Percentiles rank a stretch among this genome's conserved stretches.
phyloP scores from a whole-genome alignment of 35 echinoderm and acorn worm genomes.

The Lytechinus variegatus region DNA sequence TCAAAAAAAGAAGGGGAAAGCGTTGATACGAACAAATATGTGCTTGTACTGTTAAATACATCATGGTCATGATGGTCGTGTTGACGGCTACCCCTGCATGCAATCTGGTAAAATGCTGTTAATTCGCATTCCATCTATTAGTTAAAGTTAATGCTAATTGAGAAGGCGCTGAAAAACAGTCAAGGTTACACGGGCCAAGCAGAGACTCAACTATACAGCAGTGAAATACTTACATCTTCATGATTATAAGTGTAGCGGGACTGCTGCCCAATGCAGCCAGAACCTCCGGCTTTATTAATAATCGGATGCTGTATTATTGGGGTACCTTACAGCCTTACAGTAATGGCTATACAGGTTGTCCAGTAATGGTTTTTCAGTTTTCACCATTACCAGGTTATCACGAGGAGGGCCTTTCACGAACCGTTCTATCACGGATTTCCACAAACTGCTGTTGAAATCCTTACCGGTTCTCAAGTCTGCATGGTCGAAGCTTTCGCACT shows the following conservation, averaged over 20 bases:
- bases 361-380: no score
- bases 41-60: no score
- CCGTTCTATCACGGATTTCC: no score
- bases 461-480: no score
- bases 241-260: not conserved
- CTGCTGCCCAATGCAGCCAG: not conserved
- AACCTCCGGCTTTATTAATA: not conserved
- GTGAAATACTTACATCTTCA: not conserved
- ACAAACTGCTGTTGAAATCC: no score
- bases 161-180: not conserved
- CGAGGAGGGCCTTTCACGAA: no score
- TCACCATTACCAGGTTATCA: no score
- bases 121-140: not conserved
- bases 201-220: not conserved
- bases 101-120: not conserved
- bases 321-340: not conserved
- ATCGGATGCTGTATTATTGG: not conserved
- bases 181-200: not conserved
- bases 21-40: not conserved
- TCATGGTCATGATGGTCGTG: no score
- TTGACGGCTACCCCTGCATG: not conserved
- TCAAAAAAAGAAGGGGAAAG: not conserved
- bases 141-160: not conserved
- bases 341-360: not conserved
- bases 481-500: no score